Evolutionary conservation across 2,797 vertebrate genomes (phyloP), one percentile per base, ranked within the genome.

Genomic region (Carapus acus): DNA sequence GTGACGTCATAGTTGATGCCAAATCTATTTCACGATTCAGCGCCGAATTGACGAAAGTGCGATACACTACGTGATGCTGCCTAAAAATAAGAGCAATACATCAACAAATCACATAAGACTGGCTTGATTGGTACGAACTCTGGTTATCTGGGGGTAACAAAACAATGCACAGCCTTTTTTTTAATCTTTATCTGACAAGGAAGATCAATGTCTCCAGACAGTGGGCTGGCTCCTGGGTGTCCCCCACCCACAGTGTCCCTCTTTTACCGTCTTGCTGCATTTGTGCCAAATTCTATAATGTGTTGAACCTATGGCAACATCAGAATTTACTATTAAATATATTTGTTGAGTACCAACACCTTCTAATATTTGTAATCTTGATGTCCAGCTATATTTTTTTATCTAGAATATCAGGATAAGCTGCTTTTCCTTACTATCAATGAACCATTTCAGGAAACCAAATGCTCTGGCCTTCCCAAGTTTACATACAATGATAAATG

Each of bases 401-500:
- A 63, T 64, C 49, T 64, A 5, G 47, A 55, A 48, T 49, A 58
- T 31, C 6, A 44, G 19, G 29, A 52, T 48, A 19, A 54, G 24
- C 33, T n/a, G 49, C 9, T 20, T n/a, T 11, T 5, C 17, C 7
- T 38, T 14, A 1, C 14, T 39, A 62, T 72, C 64, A 49, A 43
- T 43, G 0, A 43, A 52, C 13, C 15, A 5, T 59, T 58, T 29
- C 52, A 54, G 34, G 15, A 70, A 59, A 65, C 65, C 51, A 59
- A 65, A 65, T 39, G 34, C 27, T 54, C 9, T 55, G 37, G 17
- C 19, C 4, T 34, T 12, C 2, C 11, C 34, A 56, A 37, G 69
- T 83, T 80, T 67, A 72, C 77, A 84, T 64, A 80, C 76, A 81
- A 31, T 76, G 71, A 77, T 64, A 37, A 38, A 33, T 78, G 68